A percentile compares a stretch with the other conserved stretches of the same genome.
These are phyloP conservation scores for Sturnira hondurensis DNA, from an alignment of 2,113 vertebrate species.

Conservation along the genomic window DNA sequence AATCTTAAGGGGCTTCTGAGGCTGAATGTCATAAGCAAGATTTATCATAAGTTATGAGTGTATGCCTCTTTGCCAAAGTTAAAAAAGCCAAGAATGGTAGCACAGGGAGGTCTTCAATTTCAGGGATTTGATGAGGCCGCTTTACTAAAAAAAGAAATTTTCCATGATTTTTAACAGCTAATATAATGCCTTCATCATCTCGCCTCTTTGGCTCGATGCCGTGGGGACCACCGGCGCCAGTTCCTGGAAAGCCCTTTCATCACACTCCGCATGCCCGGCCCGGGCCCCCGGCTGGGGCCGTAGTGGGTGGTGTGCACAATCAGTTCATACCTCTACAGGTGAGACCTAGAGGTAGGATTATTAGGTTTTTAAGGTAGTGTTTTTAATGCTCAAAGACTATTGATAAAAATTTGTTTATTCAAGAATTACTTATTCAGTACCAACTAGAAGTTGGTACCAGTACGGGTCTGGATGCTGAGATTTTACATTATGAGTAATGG, in stretches of 20 bases:
- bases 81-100: neutral
- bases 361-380: neutral
- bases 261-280: conserved; percentile 85
- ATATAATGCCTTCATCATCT: conserved; percentile 85
- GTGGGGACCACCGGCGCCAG: conserved; percentile 86
- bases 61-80: neutral
- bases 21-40: neutral
- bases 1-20: neutral
- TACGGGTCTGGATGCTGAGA: neutral
- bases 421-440: neutral
- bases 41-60: neutral
- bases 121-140: neutral
- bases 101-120: neutral
- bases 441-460: neutral
- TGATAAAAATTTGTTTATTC: neutral
- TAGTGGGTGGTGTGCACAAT: conserved; percentile 89
- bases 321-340: conserved; percentile 98
- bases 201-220: conserved; percentile 84
- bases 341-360: conserved; percentile 27
- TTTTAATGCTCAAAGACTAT: neutral
- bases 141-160: conserved; percentile 16
- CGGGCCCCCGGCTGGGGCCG: conserved; percentile 74
- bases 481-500: neutral
- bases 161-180: conserved; percentile 76
- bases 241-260: conserved; percentile 86